Conservation (phyloP, 2,797 vertebrate species). For the Xiphorhynchus erythropygius region DNA sequence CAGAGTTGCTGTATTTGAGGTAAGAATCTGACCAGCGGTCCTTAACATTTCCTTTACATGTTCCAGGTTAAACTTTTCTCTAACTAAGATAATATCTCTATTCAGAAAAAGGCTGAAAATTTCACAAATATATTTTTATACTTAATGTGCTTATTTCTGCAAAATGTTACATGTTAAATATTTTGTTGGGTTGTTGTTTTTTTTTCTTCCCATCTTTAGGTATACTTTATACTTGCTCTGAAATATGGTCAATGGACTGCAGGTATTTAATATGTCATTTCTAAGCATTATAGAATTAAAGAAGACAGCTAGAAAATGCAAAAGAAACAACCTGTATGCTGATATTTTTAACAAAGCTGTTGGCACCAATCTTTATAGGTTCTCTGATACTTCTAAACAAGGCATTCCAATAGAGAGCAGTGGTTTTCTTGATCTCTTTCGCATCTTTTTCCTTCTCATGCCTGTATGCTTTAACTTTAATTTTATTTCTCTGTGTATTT, state of each 20-base stretch:
- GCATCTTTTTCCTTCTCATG: background rate
- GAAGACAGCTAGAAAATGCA: background rate
- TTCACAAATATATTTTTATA: background rate
- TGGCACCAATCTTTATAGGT: background rate
- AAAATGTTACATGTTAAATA: background rate
- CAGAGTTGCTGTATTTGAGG: background rate
- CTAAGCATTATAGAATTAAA: background rate
- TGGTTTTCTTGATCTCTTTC: background rate
- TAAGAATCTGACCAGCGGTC: background rate
- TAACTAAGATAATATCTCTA: background rate
- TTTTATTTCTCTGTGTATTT: background rate
- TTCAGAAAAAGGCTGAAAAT: background rate
- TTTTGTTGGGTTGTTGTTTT: fast-evolving
- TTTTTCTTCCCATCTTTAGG: background rate
- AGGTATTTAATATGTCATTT: background rate
- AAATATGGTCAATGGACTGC: background rate
- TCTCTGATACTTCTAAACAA: background rate
- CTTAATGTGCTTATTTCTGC: background rate
- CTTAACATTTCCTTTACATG: background rate
- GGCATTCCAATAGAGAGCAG: background rate
- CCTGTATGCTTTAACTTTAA: background rate
- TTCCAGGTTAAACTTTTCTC: background rate
- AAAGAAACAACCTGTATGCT: background rate
- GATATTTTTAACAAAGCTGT: background rate
- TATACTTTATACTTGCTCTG: background rate